Conservation (phyloP, 2,797 vertebrate species). For the Phyllotis vaccarum region DNA sequence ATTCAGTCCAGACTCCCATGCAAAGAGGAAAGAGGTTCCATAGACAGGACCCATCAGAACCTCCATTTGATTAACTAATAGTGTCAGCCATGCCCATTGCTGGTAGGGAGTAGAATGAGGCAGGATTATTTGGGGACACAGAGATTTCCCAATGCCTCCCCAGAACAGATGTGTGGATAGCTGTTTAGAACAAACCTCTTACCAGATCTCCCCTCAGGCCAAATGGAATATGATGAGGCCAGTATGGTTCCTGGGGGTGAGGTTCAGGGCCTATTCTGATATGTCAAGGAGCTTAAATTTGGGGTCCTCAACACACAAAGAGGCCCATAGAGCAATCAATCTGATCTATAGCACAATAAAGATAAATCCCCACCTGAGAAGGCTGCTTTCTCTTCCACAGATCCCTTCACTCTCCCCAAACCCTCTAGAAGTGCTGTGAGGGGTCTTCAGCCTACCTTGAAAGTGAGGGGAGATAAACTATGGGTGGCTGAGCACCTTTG, state of each 20-base stretch:
- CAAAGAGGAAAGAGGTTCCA: neutral
- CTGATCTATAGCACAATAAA: neutral
- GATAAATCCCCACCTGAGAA: too few species aligned
- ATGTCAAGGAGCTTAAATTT: neutral
- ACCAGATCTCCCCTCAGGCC: neutral
- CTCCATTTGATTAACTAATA: neutral
- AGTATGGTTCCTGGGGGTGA: neutral
- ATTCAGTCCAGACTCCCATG: neutral
- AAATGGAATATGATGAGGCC: neutral
- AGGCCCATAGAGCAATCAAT: neutral
- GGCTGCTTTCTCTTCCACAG: neutral
- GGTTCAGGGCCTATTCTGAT: neutral
- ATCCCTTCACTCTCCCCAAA: too few species aligned
- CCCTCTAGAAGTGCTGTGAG: neutral
- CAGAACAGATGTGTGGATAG: too few species aligned
- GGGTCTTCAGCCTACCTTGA: neutral
- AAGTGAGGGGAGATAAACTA: too few species aligned
- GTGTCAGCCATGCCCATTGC: neutral
- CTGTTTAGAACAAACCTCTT: neutral
- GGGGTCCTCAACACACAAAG: neutral
- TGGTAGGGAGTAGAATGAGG: neutral
- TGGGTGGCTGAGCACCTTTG: rapidly evolving
- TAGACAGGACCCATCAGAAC: neutral
- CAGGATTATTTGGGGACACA: neutral
- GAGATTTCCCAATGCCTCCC: neutral